Evolutionary conservation across 2,113 vertebrate genomes (phyloP), one percentile per base, ranked within the genome.

Genomic region (Grammomys surdaster): DNA sequence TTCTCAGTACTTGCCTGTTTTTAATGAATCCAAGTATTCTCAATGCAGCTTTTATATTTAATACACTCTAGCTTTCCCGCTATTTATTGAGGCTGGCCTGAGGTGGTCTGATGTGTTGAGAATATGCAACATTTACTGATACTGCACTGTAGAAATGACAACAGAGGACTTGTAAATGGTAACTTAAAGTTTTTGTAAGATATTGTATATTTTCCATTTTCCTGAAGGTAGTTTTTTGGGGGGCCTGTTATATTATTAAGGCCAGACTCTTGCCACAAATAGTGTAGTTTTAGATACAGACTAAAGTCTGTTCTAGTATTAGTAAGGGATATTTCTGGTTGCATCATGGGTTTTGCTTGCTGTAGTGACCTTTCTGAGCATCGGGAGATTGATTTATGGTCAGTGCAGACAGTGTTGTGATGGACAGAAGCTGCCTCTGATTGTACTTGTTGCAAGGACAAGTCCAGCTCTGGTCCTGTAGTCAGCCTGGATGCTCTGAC

Each of bases 301-400:
- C 98, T 97, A 97, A 98, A 98, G 99, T 99, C 99, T 99, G 99
- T 98, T 99, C 99, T 99, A 99, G 99, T 99, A 99, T 99, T 99
- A 99, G 99, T 99, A 99, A 99, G 99, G 99, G 99, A 99, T 98
- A 98, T 99, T 99, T 99, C 99, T 99, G 99, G 99, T 98, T 98
- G 98, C 93, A 95, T 98, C 94, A 98, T 95, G 98, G 97, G 98
- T 98, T 98, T 98, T 99, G 98, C 98, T 98, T 96, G 97, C 92
- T 97, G 94, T 78, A 80, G 40, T 90, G 92, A 93, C 95, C 56
- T 97, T 98, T 97, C 88, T n/a, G 88, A n/a, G 7, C 77, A 58
- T 92, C 58, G 63, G 93, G 98, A 97, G 96, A 51, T 95, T 96
- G 97, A 40, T 94, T 95, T 94, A 92, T 95, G 95, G 0, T 95